These are phyloP conservation scores for Amphimedon queenslandica DNA, from an alignment of 37 sponge, comb jelly and placozoan genomes.

Conservation along the genomic window DNA sequence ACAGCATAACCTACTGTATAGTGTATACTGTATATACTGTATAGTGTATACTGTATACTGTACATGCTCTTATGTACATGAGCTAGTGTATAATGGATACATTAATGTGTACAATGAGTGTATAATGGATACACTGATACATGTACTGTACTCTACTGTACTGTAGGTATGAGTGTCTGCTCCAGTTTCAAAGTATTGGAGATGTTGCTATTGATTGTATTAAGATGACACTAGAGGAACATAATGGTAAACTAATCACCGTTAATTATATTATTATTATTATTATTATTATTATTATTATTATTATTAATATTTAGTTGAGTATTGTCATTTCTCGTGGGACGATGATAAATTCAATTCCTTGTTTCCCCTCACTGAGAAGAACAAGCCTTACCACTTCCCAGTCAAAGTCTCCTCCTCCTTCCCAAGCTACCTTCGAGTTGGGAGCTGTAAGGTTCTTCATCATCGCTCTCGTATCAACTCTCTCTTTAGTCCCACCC, in stretches of 20 bases:
- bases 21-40: too few species aligned
- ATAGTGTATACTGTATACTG: too few species aligned
- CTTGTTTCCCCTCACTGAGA: slow-evolving; percentile 18
- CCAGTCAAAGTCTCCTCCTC: slow-evolving; percentile 6
- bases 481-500: neutral
- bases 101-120: too few species aligned
- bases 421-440: slow-evolving; percentile 30
- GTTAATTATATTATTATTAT: neutral
- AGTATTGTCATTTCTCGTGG: slow-evolving; percentile 35
- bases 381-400: neutral
- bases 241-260: slow-evolving; percentile 14
- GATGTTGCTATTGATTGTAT: slow-evolving; percentile 3
- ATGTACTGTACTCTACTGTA: too few species aligned
- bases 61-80: too few species aligned
- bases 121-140: too few species aligned
- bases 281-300: neutral
- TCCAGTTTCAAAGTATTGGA: slow-evolving; percentile 27
- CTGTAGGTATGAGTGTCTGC: slow-evolving; percentile 35
- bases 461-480: neutral
- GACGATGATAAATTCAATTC: neutral
- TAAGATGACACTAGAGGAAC: slow-evolving; percentile 9
- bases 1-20: too few species aligned
- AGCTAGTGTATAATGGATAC: too few species aligned
- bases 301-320: slow-evolving; percentile 11
- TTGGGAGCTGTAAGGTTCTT: neutral